These are phyloP conservation scores for Oscarella lobularis DNA, from an alignment of 37 sponge, comb jelly and placozoan genomes.

Conservation along the genomic window DNA sequence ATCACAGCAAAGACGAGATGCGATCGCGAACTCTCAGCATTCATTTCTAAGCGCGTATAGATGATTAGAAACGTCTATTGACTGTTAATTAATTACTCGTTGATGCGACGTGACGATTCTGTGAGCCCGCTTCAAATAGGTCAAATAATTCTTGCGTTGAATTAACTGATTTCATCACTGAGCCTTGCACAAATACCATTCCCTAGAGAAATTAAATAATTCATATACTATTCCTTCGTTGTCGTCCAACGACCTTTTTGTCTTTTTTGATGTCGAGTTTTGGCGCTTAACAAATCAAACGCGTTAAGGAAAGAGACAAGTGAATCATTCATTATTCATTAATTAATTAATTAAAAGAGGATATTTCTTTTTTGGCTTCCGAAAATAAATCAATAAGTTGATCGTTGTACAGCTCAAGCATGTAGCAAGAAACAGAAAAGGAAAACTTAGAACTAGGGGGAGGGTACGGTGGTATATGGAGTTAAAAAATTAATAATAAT, in stretches of 20 bases:
- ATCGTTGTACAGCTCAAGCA: slow-evolving; percentile 50
- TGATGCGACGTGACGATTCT: slow-evolving; percentile 35
- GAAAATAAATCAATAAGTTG: slow-evolving; percentile 28
- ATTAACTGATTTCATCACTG: slow-evolving; percentile 19
- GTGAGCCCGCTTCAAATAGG: slow-evolving; percentile 27
- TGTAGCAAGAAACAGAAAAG: slow-evolving; percentile 25
- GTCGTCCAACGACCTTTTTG: slow-evolving; percentile 20
- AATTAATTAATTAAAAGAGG: no score
- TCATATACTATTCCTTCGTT: neutral
- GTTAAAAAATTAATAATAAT: no score
- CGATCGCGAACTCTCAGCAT: slow-evolving; percentile 39
- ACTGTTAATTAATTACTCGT: slow-evolving; percentile 16
- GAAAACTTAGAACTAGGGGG: slow-evolving; percentile 14
- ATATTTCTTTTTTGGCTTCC: slow-evolving; percentile 9
- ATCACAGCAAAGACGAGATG: slow-evolving; percentile 42
- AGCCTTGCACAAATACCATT: slow-evolving; percentile 27
- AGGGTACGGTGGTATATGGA: no score
- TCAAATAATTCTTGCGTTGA: slow-evolving; percentile 13
- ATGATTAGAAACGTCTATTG: neutral
- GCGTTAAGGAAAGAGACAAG: no score
- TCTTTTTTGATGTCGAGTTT: slow-evolving; percentile 50
- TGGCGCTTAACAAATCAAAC: slow-evolving; percentile 8
- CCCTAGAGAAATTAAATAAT: slow-evolving; percentile 7
- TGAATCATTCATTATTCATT: no score
- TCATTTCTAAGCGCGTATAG: slow-evolving; percentile 21